A percentile compares a stretch with the other conserved stretches of the same genome.
phyloP scores from a whole-genome alignment of 2,113 vertebrate genomes.

The Rhabdomys dilectus region DNA sequence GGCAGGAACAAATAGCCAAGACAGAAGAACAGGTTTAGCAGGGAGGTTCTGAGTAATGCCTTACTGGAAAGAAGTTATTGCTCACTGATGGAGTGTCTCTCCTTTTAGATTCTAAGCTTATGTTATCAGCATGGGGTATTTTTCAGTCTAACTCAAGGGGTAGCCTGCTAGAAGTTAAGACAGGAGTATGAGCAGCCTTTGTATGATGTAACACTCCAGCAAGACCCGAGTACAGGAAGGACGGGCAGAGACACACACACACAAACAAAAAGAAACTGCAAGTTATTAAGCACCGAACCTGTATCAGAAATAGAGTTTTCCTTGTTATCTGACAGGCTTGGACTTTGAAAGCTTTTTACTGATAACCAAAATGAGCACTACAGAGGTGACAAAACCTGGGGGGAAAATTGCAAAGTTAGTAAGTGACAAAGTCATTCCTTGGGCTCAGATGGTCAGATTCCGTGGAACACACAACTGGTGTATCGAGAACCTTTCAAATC shows the following conservation, averaged over 20 bases:
- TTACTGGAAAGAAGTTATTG: constrained; percentile 1
- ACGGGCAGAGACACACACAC: neutral
- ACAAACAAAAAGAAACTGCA: constrained; percentile 3
- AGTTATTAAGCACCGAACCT: neutral
- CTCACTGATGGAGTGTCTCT: neutral
- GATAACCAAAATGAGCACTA: constrained; percentile 16
- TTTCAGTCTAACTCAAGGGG: neutral
- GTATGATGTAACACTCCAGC: neutral
- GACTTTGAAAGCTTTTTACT: neutral
- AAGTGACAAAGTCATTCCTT: constrained; percentile 15
- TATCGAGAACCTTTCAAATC: neutral
- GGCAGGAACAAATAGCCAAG: neutral
- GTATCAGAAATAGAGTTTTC: neutral
- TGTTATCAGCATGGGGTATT: neutral
- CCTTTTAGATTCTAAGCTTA: neutral
- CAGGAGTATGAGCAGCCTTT: neutral
- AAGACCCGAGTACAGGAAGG: neutral
- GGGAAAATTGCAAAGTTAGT: neutral
- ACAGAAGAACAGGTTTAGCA: constrained; percentile 71
- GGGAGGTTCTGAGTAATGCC: neutral
- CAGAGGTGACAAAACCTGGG: constrained; percentile 11
- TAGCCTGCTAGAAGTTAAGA: constrained; percentile 5
- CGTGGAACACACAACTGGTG: neutral
- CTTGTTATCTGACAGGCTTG: neutral
- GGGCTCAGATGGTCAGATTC: neutral